Evolutionary conservation across 2,113 vertebrate genomes (phyloP).

Genomic region (Circaetus gallicus): DNA sequence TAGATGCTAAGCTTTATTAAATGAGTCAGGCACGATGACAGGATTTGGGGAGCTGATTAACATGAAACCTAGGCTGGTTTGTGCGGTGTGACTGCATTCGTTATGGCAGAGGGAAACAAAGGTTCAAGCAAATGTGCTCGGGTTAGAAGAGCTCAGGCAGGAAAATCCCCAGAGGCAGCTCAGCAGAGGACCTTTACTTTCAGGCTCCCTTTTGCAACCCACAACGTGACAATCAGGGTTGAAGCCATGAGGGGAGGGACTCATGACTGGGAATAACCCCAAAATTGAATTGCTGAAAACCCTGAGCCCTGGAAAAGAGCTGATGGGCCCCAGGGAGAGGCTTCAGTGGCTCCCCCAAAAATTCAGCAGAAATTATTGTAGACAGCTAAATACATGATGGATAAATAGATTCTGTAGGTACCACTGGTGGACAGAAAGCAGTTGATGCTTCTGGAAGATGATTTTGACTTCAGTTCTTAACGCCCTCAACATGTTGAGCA

Average conservation of each 20-base stretch:
- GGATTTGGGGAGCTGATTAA: conserved; percentile 57
- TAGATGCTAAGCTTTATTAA: conserved; percentile 76
- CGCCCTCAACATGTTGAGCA: fast-evolving
- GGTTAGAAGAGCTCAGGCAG: neutral
- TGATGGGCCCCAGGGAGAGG: neutral
- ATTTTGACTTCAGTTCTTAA: neutral
- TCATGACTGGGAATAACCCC: fast-evolving
- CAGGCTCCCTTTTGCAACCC: neutral
- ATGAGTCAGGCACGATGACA: conserved; percentile 60
- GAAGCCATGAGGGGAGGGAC: fast-evolving
- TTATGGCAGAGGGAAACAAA: conserved; percentile 16
- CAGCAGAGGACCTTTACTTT: neutral
- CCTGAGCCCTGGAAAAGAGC: neutral
- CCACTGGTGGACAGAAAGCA: fast-evolving
- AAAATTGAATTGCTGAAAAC: fast-evolving
- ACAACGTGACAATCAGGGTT: fast-evolving
- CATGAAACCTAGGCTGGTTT: conserved; percentile 46
- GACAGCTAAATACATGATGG: neutral
- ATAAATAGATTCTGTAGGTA: neutral
- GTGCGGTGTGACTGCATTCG: neutral
- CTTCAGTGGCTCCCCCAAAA: fast-evolving
- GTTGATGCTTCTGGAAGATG: fast-evolving
- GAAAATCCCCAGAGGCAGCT: neutral
- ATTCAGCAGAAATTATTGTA: fast-evolving
- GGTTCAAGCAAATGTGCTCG: conserved; percentile 16